Evolutionary conservation across 1,140 invertebrate genomes (phyloP).

Genomic region (Varroa destructor): DNA sequence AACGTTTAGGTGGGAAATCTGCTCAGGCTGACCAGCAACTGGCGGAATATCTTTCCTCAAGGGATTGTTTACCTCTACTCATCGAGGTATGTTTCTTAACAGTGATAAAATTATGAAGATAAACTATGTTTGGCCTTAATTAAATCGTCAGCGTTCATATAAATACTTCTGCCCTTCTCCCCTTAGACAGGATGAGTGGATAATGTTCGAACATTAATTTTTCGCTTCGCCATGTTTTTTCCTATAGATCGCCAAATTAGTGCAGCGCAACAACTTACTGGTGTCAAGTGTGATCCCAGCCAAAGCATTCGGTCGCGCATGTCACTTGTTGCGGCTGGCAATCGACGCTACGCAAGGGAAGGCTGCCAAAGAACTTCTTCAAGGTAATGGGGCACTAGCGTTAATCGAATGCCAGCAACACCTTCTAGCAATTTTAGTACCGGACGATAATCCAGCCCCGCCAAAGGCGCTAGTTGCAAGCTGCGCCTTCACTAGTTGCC

Average conservation of each 20-base stretch:
- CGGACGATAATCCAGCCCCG: constrained; percentile 22
- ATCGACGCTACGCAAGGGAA: background rate
- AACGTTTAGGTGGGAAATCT: constrained; percentile 45
- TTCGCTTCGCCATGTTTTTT: background rate
- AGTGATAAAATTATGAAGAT: no score
- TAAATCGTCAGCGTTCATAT: no score
- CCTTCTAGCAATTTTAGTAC: background rate
- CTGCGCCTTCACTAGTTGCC: constrained; percentile 23
- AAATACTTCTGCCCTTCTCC: no score
- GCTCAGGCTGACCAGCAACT: background rate
- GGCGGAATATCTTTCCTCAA: background rate
- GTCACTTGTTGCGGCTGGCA: background rate
- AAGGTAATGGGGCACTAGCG: background rate
- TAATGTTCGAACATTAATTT: no score
- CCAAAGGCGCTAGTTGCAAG: background rate
- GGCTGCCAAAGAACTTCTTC: background rate
- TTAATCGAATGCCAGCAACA: constrained; percentile 10
- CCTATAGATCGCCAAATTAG: constrained; percentile 3
- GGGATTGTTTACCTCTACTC: background rate
- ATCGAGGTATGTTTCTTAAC: background rate
- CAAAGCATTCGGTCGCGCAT: constrained; percentile 8
- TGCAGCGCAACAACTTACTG: background rate
- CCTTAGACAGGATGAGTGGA: no score
- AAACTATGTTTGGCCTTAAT: no score
- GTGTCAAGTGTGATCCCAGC: background rate